Base-by-base conservation (phyloP, 2,797 vertebrate genomes). In the Pterois miles region DNA sequence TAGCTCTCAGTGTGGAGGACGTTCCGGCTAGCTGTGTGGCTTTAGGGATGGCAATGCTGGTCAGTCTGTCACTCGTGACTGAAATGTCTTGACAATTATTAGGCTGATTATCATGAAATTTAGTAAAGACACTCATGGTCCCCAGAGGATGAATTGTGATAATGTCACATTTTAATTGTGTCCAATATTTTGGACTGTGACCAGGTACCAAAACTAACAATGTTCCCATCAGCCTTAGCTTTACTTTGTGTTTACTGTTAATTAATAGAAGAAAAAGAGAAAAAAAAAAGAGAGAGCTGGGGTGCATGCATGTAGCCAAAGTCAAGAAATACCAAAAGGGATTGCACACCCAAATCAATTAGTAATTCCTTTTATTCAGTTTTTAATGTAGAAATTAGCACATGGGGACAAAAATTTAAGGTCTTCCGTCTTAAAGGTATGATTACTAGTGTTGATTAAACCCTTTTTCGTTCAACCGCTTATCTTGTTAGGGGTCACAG, bases 1-100 rank as follows among this genome's bases (percentile, higher is more conserved):
- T 40, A 46, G 83, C 80, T 82, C 20, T 20, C 71, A 50, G 62
- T 50, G 16, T 50, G 18, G 40, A 86, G 75, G 74, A 76, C 4
- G 27, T 80, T 76, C 53, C 11, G 6, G 66, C 25, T 12, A 16
- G 57, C 6, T 48, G 52, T 8, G 2, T 29, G 29, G 36, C 66
- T 75, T 2, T 16, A 12, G 50, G 46, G 71, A 36, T 18, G 46
- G 25, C 53, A 65, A 27, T 25, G 65, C 20, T 34, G n/a, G n/a
- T 65, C 27, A 54, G 29, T 62, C 46, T 33, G 43, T 57, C 27
- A 64, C 4, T 43, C 27, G 31, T 38, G 38, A 62, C 54, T 57
- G 50, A 65, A 71, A 40, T 29, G 43, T 62, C 25, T 53, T 14
- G 4, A 20, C 60, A 63, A 64, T 11, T 65, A 25, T 48, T 11